Conservation (phyloP, 2,797 vertebrate species). For the Oreortyx pictus region DNA sequence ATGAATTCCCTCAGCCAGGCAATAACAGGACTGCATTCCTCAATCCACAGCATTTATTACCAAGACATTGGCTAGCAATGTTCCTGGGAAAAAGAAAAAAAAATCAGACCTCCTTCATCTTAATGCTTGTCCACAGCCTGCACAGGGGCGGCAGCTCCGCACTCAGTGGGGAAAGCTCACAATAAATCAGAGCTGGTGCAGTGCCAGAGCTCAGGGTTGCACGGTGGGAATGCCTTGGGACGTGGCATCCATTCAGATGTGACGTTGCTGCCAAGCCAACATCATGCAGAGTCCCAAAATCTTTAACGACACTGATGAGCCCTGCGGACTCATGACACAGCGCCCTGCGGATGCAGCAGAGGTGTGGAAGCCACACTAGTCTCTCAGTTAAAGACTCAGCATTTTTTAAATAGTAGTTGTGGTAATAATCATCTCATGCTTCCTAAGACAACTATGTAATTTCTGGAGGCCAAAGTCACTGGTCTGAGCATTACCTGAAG, state of each 20-base stretch:
- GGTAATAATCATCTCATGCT: rapidly evolving
- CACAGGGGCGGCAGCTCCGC: not conserved
- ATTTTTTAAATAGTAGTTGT: rapidly evolving
- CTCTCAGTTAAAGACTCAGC: not conserved
- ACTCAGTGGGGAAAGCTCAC: not conserved
- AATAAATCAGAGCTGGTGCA: rapidly evolving
- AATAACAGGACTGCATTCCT: slow-evolving; percentile 19
- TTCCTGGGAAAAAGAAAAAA: not conserved
- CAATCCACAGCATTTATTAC: slow-evolving; percentile 10
- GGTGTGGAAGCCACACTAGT: not conserved
- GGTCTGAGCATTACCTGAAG: rapidly evolving
- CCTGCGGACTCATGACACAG: too few species aligned
- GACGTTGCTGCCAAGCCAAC: not conserved
- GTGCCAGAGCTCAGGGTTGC: not conserved
- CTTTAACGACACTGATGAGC: not conserved
- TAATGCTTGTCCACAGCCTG: not conserved
- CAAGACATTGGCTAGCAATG: not conserved
- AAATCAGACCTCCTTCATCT: not conserved
- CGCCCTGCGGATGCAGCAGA: rapidly evolving
- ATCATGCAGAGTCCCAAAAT: rapidly evolving
- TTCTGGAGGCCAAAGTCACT: rapidly evolving
- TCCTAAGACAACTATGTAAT: not conserved
- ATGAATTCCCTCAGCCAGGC: slow-evolving; percentile 3
- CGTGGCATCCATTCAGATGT: rapidly evolving
- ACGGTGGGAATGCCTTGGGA: rapidly evolving